A percentile compares a stretch with the other conserved stretches of the same genome.
These are phyloP conservation scores for Phataginus tricuspis DNA, from an alignment of 2,797 vertebrate genomes.

Conservation along the genomic window DNA sequence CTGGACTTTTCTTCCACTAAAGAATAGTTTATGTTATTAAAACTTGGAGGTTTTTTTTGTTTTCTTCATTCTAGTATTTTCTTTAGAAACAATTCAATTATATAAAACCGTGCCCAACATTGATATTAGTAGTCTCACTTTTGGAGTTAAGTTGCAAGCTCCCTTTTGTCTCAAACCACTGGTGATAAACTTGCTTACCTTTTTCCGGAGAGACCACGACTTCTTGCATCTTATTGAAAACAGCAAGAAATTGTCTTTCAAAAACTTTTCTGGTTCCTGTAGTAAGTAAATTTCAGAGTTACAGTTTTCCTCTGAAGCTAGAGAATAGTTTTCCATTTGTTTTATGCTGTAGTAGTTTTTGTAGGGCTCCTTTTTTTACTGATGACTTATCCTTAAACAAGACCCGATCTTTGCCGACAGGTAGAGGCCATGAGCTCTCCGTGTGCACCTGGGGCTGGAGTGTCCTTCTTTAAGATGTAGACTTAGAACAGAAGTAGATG, in stretches of 20 bases:
- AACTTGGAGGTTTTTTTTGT: neutral
- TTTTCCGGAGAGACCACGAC: neutral
- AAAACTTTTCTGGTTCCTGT: neutral
- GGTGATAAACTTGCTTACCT: neutral
- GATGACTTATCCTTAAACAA: neutral
- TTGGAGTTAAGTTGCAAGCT: neutral
- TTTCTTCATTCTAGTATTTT: constrained; percentile 8
- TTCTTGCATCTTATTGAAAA: constrained; percentile 1
- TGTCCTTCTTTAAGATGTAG: neutral
- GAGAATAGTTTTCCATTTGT: neutral
- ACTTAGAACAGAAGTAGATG: neutral
- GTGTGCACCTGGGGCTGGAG: neutral
- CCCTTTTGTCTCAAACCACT: neutral
- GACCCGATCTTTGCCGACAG: neutral
- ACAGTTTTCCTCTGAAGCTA: neutral
- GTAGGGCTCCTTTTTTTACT: neutral
- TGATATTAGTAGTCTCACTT: neutral
- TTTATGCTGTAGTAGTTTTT: neutral
- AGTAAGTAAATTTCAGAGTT: constrained; percentile 2
- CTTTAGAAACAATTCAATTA: neutral
- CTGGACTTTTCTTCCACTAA: neutral
- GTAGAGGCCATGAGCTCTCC: neutral
- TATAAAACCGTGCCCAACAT: neutral
- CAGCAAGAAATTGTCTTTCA: neutral
- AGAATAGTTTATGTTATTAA: constrained; percentile 14